Evolutionary conservation across 2,113 vertebrate species (phyloP), one percentile per base, ranked within the genome.

Genomic region (Xiphophorus couchianus): DNA sequence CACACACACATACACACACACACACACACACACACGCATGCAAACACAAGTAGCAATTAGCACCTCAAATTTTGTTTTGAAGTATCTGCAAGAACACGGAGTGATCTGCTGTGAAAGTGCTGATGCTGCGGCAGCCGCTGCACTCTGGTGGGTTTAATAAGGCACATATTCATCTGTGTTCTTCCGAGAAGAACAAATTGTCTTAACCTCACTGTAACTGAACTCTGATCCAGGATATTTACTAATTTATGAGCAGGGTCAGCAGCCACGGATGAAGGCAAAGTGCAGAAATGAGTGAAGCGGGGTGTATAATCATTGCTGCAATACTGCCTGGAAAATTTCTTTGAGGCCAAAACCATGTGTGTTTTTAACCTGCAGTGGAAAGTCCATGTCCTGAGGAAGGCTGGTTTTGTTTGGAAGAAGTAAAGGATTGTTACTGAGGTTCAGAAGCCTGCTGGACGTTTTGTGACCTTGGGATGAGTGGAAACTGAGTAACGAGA

Each of bases 391-490:
- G 15, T 69, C 29, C 76, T 42, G 58, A 58, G 69, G 76, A 85
- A 81, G 77, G 80, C 79, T 69, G 77, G 12, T 65, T 66, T 77
- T 89, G 77, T 84, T 90, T 83, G 84, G 82, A 83, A 86, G 82
- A 89, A 51, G 82, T 3, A 27, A 42, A 33, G 28, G 76, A 30
- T 64, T 71, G n/a, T 69, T 66, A 31, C 80, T 83, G 48, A 39
- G 62, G 48, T 60, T 80, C 42, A 61, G 84, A 72, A 48, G 27
- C 44, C 64, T 81, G 71, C 78, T 68, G 80, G 73, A 35, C 69
- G 39, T 0, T 0, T 4, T n/a, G 70, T 48, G 58, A 82, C 44
- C 17, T 4, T 35, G 44, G 30, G 31, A 77, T 65, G 76, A 71
- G 27, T 81, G 51, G 69, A 86, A 86, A 82, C 80, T 64, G 39